phyloP scores from a whole-genome alignment of 2,888 invertebrate species.

The Chaitophorus viminalis region DNA sequence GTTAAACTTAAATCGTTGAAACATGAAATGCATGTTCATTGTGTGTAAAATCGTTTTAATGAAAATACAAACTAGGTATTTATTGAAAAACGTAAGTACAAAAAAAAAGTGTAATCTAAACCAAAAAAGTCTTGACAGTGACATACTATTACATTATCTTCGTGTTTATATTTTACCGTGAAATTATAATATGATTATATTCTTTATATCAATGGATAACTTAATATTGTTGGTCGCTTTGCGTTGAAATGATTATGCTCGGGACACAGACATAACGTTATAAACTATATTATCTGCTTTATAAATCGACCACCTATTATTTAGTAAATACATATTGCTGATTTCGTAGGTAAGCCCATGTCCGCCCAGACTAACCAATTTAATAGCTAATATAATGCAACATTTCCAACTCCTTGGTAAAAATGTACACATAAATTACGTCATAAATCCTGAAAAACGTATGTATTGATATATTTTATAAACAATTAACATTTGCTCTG shows the following conservation, averaged over 20 bases:
- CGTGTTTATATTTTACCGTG: neutral
- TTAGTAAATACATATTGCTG: neutral
- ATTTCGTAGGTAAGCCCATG: neutral
- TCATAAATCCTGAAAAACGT: too few species aligned
- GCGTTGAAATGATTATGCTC: neutral
- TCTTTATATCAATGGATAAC: neutral
- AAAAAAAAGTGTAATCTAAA: neutral
- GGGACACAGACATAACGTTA: neutral
- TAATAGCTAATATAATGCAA: too few species aligned
- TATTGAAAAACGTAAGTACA: neutral
- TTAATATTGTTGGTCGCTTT: neutral
- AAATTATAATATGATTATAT: neutral
- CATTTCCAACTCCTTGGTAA: too few species aligned
- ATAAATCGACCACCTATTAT: neutral
- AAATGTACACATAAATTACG: too few species aligned
- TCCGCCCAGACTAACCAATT: too few species aligned
- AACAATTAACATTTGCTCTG: too few species aligned
- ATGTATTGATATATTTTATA: too few species aligned
- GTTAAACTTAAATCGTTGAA: neutral
- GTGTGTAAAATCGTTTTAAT: neutral
- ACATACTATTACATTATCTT: neutral
- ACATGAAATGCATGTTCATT: neutral
- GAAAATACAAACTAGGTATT: neutral
- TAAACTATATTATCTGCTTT: neutral
- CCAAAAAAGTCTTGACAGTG: neutral